A percentile compares a stretch with the other conserved stretches of the same genome.
phyloP scores from a whole-genome alignment of 2,888 invertebrate species.

The Lasioglossum vierecki region DNA sequence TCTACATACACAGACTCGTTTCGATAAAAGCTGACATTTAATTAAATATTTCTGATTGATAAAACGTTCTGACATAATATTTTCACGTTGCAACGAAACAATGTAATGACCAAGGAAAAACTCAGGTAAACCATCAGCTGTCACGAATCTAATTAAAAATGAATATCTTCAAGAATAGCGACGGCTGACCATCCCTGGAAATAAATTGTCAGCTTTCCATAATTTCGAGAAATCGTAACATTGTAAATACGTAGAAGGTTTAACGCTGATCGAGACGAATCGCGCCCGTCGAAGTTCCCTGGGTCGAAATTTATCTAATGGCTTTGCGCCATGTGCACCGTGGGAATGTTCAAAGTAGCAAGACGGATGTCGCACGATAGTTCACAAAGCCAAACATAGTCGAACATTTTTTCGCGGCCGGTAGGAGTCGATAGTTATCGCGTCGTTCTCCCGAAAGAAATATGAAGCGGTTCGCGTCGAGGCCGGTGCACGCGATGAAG shows the following conservation, averaged over 20 bases:
- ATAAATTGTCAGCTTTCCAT: not conserved
- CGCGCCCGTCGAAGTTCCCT: not conserved
- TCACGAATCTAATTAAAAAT: not conserved
- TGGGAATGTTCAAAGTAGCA: not conserved
- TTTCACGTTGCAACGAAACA: not conserved
- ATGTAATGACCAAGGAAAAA: not conserved
- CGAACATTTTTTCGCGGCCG: not conserved
- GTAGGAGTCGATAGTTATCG: slow-evolving; percentile 26
- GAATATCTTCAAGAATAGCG: not conserved
- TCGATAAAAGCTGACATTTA: not conserved
- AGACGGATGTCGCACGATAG: slow-evolving; percentile 1
- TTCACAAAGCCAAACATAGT: not conserved
- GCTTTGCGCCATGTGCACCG: slow-evolving; percentile 1
- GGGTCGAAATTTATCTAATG: slow-evolving; percentile 1
- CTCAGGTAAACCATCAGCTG: not conserved
- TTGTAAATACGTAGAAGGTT: not conserved
- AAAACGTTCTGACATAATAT: not conserved
- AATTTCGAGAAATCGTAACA: not conserved
- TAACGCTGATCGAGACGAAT: not conserved
- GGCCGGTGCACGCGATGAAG: slow-evolving; percentile 39
- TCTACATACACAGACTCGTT: not conserved
- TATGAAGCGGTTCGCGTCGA: slow-evolving; percentile 23
- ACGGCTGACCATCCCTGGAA: not conserved
- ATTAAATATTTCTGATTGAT: not conserved
- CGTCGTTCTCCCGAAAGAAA: slow-evolving; percentile 26